Evolutionary conservation across 2,888 invertebrate genomes (phyloP).

Genomic region (Apantesis nais): DNA sequence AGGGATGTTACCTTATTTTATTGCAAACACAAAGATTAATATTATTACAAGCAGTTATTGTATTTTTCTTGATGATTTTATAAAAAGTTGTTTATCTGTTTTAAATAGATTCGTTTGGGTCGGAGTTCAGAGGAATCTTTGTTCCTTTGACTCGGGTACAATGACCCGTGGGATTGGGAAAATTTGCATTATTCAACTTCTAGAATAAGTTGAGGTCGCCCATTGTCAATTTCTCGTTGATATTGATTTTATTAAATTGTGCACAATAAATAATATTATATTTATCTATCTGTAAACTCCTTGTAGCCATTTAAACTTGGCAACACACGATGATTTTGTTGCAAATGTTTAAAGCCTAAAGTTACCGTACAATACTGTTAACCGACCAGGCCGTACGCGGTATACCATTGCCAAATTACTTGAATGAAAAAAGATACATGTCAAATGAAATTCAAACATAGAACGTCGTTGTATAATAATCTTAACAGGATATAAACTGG

Average conservation of each 20-base stretch:
- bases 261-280: not conserved
- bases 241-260: not conserved
- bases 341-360: not conserved
- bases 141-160: no score
- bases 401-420: not conserved
- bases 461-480: not conserved
- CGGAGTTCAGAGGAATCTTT: no score
- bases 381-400: not conserved
- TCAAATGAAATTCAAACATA: not conserved
- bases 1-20: constrained; percentile 19
- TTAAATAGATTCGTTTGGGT: constrained; percentile 25
- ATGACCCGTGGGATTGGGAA: no score
- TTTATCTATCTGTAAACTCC: not conserved
- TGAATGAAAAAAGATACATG: not conserved
- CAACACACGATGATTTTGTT: not conserved
- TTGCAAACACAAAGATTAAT: constrained; percentile 39
- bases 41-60: constrained; percentile 44
- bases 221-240: not conserved
- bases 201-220: not conserved
- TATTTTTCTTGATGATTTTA: constrained; percentile 43
- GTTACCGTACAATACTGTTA: not conserved
- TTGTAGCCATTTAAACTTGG: not conserved
- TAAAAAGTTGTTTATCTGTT: constrained; percentile 31
- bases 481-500: constrained; percentile 4
- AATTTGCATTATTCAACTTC: not conserved